Evolutionary conservation across 2,797 vertebrate genomes (phyloP), one percentile per base, ranked within the genome.

Genomic region (Spondyliosoma cantharus): DNA sequence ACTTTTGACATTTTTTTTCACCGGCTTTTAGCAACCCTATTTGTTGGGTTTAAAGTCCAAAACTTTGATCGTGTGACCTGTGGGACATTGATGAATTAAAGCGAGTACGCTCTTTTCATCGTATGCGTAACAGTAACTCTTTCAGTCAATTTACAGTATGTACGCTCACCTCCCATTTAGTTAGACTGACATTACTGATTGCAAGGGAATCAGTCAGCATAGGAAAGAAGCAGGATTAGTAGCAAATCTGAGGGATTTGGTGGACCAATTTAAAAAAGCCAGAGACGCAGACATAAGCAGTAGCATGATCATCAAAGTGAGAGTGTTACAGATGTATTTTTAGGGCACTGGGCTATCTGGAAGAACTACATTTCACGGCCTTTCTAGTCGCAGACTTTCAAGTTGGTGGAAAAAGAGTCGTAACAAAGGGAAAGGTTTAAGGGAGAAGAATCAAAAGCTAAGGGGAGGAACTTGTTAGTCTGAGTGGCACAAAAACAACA

Each of bases 111-210:
- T 76, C 12, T 61, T 32, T 48, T 49, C 45, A 29, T 27, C 15
- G 32, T 7, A 17, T 20, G 27, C 43, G 32, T 24, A 1, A 29
- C 20, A 29, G 59, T 19, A 63, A 58, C 27, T 27, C 3, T 43
- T 43, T 76, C 17, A 53, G 19, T n/a, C 20, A 37, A 48, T 63
- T 24, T 13, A 9, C 24, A 4, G 46, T 5, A 24, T 46, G 25
- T 16, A 9, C 43, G 27, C 27, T 69, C 32, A 64, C 25, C 52
- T 62, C 24, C n/a, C 15, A 24, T 57, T 43, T 49, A 58, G 50
- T n/a, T 16, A 50, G 7, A 80, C 14, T 32, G 19, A 49, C 60
- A 75, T 57, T 27, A 76, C 37, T 49, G 20, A 71, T 49, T 50
- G 52, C 16, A 80, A 59, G 29, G 43, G 37, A 66, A 67, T 25